Base-by-base conservation (phyloP, 2,888 invertebrate genomes). In the Epirrita christyi region DNA sequence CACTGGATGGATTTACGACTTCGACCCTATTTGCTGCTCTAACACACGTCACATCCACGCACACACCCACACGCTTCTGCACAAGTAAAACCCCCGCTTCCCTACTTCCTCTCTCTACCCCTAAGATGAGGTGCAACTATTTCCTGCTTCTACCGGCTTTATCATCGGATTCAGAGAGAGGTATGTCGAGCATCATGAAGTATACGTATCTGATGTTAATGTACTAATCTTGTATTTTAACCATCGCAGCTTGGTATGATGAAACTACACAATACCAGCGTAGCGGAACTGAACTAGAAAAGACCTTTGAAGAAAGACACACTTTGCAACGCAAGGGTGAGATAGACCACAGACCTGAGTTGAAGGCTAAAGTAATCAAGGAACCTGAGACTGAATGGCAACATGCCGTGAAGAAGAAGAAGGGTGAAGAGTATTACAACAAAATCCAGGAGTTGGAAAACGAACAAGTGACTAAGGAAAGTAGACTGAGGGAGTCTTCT, bases 361-460 rank as follows among this genome's bases (percentile, higher is more conserved):
- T 95, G 52, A 94, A 94, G 75, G 93, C 93, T 66, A 97, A 96
- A 81, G 88, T 94, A 44, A 86, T 94, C 68, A 95, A 94, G 77
- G 95, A 95, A 70, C 93, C 95, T 10, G 95, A 96, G 67, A 95
- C 97, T 0, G 97, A 96, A 76, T 97, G 98, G 97, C 97, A 97
- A 73, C 95, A 96, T 76, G 91, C 94, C 2, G 96, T 97, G 0
- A 96, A 95, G 81, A 94, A 94, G 73, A 97, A 96, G 93, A 97
- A 96, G 87, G 93, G 93, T 68, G 96, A 97, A 73, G 96, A 96
- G 43, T 97, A 97, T 82, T 97, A 97, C 79, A 95, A 87, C 71
- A 97, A 96, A 83, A 83, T 97, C 34, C 96, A 96, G 83, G 95
- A 95, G 78, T 90, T 98, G 46, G 98, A 97, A 85, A 96, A 96